Conservation (phyloP, 2,797 vertebrate genomes). For the Margarornis squamiger region DNA sequence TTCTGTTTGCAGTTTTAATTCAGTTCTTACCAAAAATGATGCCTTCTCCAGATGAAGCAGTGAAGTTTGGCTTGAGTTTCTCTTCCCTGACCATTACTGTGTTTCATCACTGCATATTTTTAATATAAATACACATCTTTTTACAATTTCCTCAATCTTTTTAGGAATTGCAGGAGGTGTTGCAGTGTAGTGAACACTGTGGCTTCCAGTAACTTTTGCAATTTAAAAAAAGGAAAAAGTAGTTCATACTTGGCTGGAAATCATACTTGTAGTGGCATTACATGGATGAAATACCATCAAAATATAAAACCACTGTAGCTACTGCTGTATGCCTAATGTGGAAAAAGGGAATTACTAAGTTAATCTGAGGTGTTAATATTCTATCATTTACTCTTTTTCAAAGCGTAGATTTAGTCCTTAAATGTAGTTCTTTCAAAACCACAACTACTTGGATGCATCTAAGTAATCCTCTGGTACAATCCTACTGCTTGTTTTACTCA, state of each 20-base stretch:
- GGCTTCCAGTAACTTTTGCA: background rate
- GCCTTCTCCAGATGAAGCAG: background rate
- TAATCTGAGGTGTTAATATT: background rate
- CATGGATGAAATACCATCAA: background rate
- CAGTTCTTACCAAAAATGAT: background rate
- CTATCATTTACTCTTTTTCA: background rate
- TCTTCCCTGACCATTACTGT: background rate
- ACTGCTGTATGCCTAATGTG: rapidly evolving
- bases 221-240: background rate
- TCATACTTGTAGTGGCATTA: background rate
- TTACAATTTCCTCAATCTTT: background rate
- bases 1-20: background rate
- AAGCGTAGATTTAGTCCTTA: background rate
- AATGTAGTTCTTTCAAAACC: background rate
- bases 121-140: background rate
- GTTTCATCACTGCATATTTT: background rate
- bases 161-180: background rate
- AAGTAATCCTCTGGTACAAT: background rate
- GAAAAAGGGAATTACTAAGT: background rate
- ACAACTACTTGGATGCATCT: background rate
- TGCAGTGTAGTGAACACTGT: background rate
- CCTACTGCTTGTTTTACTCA: background rate
- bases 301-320: background rate
- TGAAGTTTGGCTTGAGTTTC: background rate
- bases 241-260: background rate